Evolutionary conservation across 2,888 invertebrate genomes (phyloP).

Genomic region (Heliconius aoede): DNA sequence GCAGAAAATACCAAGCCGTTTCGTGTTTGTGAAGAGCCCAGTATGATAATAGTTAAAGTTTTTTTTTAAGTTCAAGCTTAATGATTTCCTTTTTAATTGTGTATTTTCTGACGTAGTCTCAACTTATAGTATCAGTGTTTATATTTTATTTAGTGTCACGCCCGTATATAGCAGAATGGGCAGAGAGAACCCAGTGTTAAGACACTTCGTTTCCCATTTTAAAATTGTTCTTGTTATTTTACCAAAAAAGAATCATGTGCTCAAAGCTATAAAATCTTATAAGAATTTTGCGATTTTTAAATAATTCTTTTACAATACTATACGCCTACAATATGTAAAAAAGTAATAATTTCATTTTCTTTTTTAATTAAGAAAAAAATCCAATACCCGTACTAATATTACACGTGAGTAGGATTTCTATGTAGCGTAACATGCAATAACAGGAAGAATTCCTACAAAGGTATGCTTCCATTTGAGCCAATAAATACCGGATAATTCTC

Average conservation of each 20-base stretch:
- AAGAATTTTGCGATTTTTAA: too few relatives aligned
- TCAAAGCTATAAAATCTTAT: too few relatives aligned
- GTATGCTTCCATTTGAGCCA: constrained; percentile 37
- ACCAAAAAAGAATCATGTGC: too few relatives aligned
- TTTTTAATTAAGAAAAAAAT: not conserved
- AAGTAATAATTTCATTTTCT: too few relatives aligned
- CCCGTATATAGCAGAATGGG: too few relatives aligned
- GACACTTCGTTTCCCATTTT: too few relatives aligned
- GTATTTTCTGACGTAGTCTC: constrained; percentile 15
- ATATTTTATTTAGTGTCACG: not conserved
- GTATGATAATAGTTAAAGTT: constrained; percentile 42
- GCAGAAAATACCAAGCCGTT: constrained; percentile 36
- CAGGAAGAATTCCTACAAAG: constrained; percentile 39
- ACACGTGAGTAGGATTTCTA: constrained; percentile 20
- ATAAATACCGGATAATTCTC: constrained; percentile 42
- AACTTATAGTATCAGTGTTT: not conserved
- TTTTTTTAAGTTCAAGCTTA: constrained; percentile 34
- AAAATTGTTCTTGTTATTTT: too few relatives aligned
- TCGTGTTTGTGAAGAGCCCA: constrained; percentile 39
- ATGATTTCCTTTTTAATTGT: constrained; percentile 32
- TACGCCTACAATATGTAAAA: too few relatives aligned
- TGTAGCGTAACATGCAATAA: constrained; percentile 32
- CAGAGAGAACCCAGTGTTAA: too few relatives aligned
- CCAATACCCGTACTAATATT: not conserved
- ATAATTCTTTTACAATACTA: too few relatives aligned